These are phyloP conservation scores for Reticulitermes lucifugus DNA, from an alignment of 2,888 invertebrate genomes.

Conservation along the genomic window DNA sequence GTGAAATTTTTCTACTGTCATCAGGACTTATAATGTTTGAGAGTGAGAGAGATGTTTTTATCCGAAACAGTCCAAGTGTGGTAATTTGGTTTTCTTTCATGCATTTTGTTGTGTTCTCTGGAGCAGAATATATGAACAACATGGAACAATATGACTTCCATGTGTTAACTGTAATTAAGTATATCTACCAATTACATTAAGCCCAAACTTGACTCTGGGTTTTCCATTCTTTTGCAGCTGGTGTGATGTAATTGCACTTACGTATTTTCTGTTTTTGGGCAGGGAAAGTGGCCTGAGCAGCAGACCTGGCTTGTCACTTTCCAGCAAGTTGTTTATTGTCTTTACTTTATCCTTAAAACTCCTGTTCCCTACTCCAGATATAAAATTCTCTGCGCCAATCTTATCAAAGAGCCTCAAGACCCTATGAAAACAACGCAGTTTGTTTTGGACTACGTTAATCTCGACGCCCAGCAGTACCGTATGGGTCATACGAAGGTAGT, in stretches of 20 bases:
- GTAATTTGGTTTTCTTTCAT: no score
- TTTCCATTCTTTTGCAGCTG: neutral
- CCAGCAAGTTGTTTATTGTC: neutral
- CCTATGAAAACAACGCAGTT: constrained; percentile 83
- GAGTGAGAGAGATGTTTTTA: no score
- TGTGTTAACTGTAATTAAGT: neutral
- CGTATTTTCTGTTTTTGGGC: neutral
- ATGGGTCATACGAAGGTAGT: constrained; percentile 95
- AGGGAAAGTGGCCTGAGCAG: neutral
- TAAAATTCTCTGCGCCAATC: constrained; percentile 98
- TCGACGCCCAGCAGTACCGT: constrained; percentile 94
- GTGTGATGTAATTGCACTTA: neutral
- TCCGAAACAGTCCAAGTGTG: no score
- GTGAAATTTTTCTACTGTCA: no score
- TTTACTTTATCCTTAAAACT: neutral
- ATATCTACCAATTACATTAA: neutral
- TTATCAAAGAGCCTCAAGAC: constrained; percentile 78
- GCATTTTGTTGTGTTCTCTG: neutral
- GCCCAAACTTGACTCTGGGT: constrained; percentile 19
- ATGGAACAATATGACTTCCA: constrained; percentile 16
- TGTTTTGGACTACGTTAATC: constrained; percentile 84
- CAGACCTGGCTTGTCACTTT: neutral
- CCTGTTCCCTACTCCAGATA: constrained; percentile 74
- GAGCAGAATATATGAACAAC: neutral
- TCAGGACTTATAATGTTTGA: no score